Evolutionary conservation across 2,113 vertebrate species (phyloP).

Genomic region (Bos javanicus): DNA sequence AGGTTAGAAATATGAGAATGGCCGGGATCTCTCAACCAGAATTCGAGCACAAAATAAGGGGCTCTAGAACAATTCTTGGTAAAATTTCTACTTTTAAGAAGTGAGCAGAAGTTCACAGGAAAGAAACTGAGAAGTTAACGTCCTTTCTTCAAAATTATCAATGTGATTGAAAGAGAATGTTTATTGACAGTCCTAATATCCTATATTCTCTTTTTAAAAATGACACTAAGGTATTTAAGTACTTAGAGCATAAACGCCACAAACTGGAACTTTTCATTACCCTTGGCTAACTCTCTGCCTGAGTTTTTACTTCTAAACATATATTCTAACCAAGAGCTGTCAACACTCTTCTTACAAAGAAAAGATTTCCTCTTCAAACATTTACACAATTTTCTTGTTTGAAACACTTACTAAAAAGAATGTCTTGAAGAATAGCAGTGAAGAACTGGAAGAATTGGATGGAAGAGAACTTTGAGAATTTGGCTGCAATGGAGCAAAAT

Average conservation of each 20-base stretch:
- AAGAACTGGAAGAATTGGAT: not conserved
- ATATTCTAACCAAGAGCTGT: not conserved
- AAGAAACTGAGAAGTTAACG: not conserved
- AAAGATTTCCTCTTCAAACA: not conserved
- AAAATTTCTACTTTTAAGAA: not conserved
- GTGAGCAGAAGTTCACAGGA: not conserved
- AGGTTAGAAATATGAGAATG: not conserved
- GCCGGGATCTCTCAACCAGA: not conserved
- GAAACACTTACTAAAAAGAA: not conserved
- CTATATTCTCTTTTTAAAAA: not conserved
- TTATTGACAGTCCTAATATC: not conserved
- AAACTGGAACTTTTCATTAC: not conserved
- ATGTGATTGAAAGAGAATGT: not conserved
- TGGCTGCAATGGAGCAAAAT: constrained; percentile 41
- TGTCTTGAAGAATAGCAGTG: not conserved
- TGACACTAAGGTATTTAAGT: not conserved
- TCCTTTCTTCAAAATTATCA: not conserved
- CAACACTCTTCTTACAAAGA: not conserved
- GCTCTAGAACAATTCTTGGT: not conserved
- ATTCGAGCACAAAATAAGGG: not conserved
- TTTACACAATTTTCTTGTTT: not conserved
- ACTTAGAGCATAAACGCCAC: not conserved
- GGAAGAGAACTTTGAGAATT: not conserved
- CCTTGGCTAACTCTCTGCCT: not conserved
- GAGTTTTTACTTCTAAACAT: not conserved